Conservation (phyloP, 1,140 invertebrate genomes). For the Eumeta japonica region DNA sequence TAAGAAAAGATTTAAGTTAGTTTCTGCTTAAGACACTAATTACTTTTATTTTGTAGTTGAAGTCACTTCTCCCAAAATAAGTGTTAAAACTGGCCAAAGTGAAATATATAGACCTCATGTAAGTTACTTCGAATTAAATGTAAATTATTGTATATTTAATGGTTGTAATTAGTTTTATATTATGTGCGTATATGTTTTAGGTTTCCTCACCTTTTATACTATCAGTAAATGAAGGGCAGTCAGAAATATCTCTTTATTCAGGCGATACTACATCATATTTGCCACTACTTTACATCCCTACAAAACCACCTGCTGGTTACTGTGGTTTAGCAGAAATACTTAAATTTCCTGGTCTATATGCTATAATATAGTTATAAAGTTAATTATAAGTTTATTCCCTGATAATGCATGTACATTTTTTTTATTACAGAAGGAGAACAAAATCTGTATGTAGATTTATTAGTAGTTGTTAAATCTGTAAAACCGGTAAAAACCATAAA, state of each 20-base stretch:
- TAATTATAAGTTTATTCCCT: no score
- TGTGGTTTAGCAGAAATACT: conserved; percentile 55
- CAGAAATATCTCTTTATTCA: conserved; percentile 58
- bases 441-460: conserved; percentile 48
- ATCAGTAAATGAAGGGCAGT: conserved; percentile 60
- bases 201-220: conserved; percentile 60
- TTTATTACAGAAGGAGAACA: conserved; percentile 25
- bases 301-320: conserved; percentile 58
- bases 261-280: conserved; percentile 53
- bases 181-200: conserved; percentile 19
- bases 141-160: conserved; percentile 5
- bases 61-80: conserved; percentile 60
- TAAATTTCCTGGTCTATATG: conserved; percentile 32
- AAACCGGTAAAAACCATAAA: conserved; percentile 48
- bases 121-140: conserved; percentile 12
- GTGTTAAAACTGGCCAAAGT: conserved; percentile 57
- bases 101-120: conserved; percentile 64
- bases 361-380: no score
- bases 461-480: conserved; percentile 56
- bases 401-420: no score
- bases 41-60: conserved; percentile 57
- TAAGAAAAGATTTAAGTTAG: no score
- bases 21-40: no score
- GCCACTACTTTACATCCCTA: conserved; percentile 59
- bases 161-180: conserved; percentile 5